Percentiles rank a stretch among this genome's conserved stretches.
These are phyloP conservation scores for Ascidia mentula DNA, from an alignment of 23 tunicate genomes.

Conservation along the genomic window DNA sequence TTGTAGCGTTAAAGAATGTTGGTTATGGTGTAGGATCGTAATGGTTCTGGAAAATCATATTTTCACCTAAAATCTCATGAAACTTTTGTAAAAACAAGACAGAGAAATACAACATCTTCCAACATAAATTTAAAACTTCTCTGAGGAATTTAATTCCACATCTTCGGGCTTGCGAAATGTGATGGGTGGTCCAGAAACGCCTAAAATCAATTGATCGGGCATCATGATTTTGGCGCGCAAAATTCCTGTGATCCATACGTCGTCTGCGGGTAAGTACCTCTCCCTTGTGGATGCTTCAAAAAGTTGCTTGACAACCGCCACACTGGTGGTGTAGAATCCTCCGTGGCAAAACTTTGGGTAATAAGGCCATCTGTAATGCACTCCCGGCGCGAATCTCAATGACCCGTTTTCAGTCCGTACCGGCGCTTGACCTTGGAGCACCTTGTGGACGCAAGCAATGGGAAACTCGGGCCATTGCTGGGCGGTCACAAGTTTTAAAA, in stretches of 20 bases:
- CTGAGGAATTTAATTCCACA: no score
- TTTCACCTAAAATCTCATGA: no score
- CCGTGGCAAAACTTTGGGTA: neutral
- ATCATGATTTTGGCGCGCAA: neutral
- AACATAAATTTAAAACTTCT: no score
- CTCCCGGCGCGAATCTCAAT: neutral
- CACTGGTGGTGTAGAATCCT: slow-evolving; percentile 7
- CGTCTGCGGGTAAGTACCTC: neutral
- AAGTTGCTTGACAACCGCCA: neutral
- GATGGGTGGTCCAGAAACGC: neutral
- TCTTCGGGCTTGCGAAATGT: no score
- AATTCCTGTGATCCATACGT: slow-evolving; percentile 9
- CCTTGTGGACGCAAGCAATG: neutral
- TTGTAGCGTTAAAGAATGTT: no score
- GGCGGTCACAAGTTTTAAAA: neutral
- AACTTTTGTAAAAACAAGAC: no score
- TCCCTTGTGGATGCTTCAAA: neutral
- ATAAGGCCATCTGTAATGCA: neutral
- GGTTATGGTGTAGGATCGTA: no score
- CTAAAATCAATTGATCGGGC: neutral
- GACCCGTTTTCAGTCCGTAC: neutral
- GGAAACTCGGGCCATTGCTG: neutral
- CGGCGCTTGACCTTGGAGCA: neutral
- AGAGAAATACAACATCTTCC: no score
- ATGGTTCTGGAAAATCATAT: no score